These are phyloP conservation scores for Ochotona curzoniae DNA, from an alignment of 2,113 vertebrate species.

Conservation along the genomic window DNA sequence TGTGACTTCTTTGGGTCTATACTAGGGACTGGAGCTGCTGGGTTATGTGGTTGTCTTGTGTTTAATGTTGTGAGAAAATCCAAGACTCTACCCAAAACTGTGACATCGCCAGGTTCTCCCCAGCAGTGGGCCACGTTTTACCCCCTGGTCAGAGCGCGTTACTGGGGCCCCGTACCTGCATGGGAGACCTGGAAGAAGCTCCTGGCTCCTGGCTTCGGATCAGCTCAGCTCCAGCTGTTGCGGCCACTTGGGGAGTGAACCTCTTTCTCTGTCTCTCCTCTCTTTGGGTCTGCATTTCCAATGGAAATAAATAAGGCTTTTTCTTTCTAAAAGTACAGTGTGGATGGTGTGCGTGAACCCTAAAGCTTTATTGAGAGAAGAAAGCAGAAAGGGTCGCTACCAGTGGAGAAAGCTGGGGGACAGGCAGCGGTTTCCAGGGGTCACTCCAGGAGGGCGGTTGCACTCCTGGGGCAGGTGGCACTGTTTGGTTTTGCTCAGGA, in stretches of 20 bases:
- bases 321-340: no score
- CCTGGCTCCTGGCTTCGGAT: no score
- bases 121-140: neutral
- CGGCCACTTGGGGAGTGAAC: no score
- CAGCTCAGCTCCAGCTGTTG: no score
- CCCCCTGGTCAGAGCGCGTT: neutral
- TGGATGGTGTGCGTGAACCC: neutral
- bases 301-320: no score
- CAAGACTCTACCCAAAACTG: neutral
- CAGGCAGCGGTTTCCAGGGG: neutral
- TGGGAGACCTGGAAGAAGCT: no score
- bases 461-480: no score
- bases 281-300: no score
- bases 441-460: no score
- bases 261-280: no score
- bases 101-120: neutral
- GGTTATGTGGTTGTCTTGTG: neutral
- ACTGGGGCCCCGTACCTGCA: neutral
- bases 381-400: neutral
- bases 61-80: neutral
- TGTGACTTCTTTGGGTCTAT: neutral
- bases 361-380: neutral
- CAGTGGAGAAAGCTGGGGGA: neutral
- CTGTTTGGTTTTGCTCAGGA: slow-evolving; percentile 19
- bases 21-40: neutral